These are phyloP conservation scores for Eriosoma lanigerum DNA, from an alignment of 1,140 invertebrate genomes.

Conservation along the genomic window DNA sequence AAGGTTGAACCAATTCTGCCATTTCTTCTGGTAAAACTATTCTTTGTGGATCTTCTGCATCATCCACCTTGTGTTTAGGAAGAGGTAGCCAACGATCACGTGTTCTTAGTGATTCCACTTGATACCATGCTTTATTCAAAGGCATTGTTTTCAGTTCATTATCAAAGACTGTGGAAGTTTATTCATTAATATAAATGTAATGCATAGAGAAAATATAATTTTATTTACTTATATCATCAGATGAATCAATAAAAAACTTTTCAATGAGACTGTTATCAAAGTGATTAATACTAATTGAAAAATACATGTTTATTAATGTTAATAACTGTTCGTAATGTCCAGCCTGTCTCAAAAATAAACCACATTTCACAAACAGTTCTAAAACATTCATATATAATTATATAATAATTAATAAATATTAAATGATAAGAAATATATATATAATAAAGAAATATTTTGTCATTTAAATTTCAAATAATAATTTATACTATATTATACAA, in stretches of 20 bases:
- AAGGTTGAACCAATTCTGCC: constrained; percentile 66
- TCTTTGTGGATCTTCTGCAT: constrained; percentile 62
- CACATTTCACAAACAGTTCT: constrained; percentile 64
- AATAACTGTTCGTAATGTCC: constrained; percentile 68
- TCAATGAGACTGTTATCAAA: constrained; percentile 42
- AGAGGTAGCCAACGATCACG: constrained; percentile 65
- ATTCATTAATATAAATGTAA: not conserved
- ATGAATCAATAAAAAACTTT: constrained; percentile 29
- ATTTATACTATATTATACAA: not conserved
- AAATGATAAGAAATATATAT: not conserved
- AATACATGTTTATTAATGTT: constrained; percentile 64
- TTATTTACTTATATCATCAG: constrained; percentile 38
- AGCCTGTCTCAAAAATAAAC: constrained; percentile 68
- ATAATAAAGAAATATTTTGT: not conserved
- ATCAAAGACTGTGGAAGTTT: constrained; percentile 17
- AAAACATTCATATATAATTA: not conserved
- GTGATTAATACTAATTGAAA: constrained; percentile 55
- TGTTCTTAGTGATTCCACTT: constrained; percentile 67
- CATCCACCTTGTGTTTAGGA: constrained; percentile 58
- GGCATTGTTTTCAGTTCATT: constrained; percentile 34
- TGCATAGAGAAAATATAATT: not conserved
- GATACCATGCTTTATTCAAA: constrained; percentile 60
- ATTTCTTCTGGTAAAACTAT: constrained; percentile 67
- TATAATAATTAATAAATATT: not conserved
- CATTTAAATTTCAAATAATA: not conserved